These are phyloP conservation scores for Onychomys arenicola DNA, from an alignment of 2,797 vertebrate genomes.

Conservation along the genomic window DNA sequence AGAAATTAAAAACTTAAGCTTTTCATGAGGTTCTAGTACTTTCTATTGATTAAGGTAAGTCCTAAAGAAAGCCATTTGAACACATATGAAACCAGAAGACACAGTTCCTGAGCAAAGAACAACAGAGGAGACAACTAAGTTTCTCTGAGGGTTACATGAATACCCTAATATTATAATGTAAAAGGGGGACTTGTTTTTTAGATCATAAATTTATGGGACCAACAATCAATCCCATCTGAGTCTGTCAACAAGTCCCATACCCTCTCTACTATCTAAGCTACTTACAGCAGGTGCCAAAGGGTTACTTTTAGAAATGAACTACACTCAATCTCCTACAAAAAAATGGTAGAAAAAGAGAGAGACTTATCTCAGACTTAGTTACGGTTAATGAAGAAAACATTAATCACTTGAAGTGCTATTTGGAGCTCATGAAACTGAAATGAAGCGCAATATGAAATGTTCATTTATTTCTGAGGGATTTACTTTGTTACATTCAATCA, in stretches of 20 bases:
- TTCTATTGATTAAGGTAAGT: not conserved
- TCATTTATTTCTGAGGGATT: conserved; percentile 86
- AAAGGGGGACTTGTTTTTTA: not conserved
- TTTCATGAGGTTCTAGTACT: not conserved
- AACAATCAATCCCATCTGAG: not conserved
- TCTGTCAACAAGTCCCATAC: not conserved
- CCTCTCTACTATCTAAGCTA: not conserved
- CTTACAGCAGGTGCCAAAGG: conserved; percentile 5
- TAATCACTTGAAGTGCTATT: conserved; percentile 87
- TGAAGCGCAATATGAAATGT: conserved; percentile 85
- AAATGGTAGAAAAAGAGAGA: conserved; percentile 36
- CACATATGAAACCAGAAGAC: not conserved
- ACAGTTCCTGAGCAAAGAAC: not conserved
- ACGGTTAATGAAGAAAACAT: conserved; percentile 86
- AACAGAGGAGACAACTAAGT: not conserved
- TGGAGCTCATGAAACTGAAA: conserved; percentile 85
- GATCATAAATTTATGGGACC: not conserved
- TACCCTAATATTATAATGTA: not conserved
- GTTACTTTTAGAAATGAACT: conserved; percentile 56
- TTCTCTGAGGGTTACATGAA: not conserved
- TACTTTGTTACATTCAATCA: conserved; percentile 85
- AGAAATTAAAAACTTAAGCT: not conserved
- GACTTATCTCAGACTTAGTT: conserved; percentile 82
- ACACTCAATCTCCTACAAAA: conserved; percentile 1
- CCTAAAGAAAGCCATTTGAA: not conserved